Evolutionary conservation across 2,888 invertebrate species (phyloP).

Genomic region (Apodemia mormo): DNA sequence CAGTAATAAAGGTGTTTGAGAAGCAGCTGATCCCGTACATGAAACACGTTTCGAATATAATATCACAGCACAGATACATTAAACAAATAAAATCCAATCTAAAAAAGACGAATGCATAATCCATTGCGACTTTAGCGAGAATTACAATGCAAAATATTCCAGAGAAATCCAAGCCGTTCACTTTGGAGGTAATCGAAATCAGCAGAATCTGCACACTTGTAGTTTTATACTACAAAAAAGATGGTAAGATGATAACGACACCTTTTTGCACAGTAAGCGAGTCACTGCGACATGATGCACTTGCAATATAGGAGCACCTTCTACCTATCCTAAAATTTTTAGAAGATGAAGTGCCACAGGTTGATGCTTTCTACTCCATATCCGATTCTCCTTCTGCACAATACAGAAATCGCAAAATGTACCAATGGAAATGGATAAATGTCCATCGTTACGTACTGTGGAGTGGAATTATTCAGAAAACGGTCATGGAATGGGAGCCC

Average conservation of each 20-base stretch:
- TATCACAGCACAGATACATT: conserved; percentile 5
- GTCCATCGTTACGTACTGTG: too few relatives aligned
- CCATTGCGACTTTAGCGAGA: conserved; percentile 16
- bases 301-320: background rate
- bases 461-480: background rate
- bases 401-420: background rate
- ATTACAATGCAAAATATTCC: conserved; percentile 8
- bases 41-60: conserved; percentile 1
- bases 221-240: conserved; percentile 9
- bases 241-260: background rate
- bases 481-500: too few relatives aligned
- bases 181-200: conserved; percentile 2
- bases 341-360: background rate
- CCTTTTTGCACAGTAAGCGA: too few relatives aligned
- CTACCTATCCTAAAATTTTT: background rate
- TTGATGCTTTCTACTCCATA: background rate
- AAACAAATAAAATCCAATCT: conserved; percentile 3
- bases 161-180: conserved; percentile 15
- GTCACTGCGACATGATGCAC: background rate
- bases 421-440: too few relatives aligned
- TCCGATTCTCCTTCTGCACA: conserved; percentile 3
- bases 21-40: background rate
- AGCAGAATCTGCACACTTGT: conserved; percentile 7
- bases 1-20: background rate
- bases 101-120: conserved; percentile 2